These are phyloP conservation scores for Peromyscus aztecus DNA, from an alignment of 2,797 vertebrate species.

Conservation along the genomic window DNA sequence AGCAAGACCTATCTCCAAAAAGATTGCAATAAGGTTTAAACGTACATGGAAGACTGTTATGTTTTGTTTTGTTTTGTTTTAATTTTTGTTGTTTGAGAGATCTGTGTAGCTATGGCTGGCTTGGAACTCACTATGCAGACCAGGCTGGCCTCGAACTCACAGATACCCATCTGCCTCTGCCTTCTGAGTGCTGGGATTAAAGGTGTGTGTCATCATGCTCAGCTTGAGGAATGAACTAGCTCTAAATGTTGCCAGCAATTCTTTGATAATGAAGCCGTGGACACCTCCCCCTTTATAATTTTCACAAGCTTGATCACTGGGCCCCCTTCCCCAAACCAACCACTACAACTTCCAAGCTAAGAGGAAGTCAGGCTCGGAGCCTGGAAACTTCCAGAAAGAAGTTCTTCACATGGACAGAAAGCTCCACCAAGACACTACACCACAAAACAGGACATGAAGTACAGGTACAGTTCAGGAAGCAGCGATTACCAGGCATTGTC, in stretches of 20 bases:
- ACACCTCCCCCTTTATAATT: not conserved
- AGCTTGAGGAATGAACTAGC: not conserved
- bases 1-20: not conserved
- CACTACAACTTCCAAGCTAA: not conserved
- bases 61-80: not conserved
- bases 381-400: not conserved
- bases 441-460: rapidly evolving
- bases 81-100: not conserved
- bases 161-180: not conserved
- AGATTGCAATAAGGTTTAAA: not conserved
- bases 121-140: not conserved
- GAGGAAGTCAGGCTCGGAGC: not conserved
- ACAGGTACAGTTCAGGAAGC: too few relatives aligned
- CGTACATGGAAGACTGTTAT: not conserved
- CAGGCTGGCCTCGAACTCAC: not conserved
- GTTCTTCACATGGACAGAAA: not conserved
- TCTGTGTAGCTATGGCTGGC: not conserved
- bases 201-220: not conserved
- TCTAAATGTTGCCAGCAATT: not conserved
- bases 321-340: not conserved
- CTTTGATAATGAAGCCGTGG: not conserved
- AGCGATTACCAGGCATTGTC: not conserved
- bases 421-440: not conserved
- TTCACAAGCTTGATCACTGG: not conserved
- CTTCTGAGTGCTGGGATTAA: not conserved